These are phyloP conservation scores for Hypomesus transpacificus DNA, from an alignment of 2,113 vertebrate genomes.

Conservation along the genomic window DNA sequence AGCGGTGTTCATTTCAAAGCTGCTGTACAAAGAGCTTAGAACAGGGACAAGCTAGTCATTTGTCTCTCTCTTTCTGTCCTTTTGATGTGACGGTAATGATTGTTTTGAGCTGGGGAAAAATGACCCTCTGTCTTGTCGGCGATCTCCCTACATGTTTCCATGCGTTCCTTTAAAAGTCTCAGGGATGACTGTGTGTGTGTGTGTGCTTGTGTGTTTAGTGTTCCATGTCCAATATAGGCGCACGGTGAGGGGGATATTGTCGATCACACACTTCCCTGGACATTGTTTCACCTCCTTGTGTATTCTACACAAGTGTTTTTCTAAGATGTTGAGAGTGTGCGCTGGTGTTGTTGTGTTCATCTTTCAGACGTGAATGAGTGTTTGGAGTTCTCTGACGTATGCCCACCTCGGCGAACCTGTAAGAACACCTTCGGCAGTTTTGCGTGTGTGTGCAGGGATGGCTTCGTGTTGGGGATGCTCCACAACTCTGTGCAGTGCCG, in stretches of 20 bases:
- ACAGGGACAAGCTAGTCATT: constrained; percentile 57
- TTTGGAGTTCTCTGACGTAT: constrained; percentile 21
- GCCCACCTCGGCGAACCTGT: constrained; percentile 51
- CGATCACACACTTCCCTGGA: not conserved
- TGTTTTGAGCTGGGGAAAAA: constrained; percentile 46
- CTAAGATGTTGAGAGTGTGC: not conserved
- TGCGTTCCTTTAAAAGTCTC: not conserved
- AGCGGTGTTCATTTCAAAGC: constrained; percentile 46
- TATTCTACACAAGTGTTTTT: not conserved
- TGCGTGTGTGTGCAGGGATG: constrained; percentile 55
- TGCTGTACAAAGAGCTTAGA: constrained; percentile 32
- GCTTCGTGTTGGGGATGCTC: constrained; percentile 57
- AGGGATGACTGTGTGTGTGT: constrained; percentile 7
- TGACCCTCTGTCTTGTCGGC: constrained; percentile 8
- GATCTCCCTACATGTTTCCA: constrained; percentile 14
- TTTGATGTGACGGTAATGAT: constrained; percentile 55
- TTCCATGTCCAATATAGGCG: no score
- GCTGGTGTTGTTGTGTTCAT: constrained; percentile 21
- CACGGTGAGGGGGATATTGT: no score
- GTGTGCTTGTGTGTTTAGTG: not conserved
- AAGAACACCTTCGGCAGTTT: constrained; percentile 72
- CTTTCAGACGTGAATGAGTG: constrained; percentile 68
- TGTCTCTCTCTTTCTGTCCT: constrained; percentile 31
- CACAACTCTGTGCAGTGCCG: constrained; percentile 45
- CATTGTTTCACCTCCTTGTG: not conserved